These are phyloP conservation scores for Dolichotis patagonum DNA, from an alignment of 2,113 vertebrate species.

Conservation along the genomic window DNA sequence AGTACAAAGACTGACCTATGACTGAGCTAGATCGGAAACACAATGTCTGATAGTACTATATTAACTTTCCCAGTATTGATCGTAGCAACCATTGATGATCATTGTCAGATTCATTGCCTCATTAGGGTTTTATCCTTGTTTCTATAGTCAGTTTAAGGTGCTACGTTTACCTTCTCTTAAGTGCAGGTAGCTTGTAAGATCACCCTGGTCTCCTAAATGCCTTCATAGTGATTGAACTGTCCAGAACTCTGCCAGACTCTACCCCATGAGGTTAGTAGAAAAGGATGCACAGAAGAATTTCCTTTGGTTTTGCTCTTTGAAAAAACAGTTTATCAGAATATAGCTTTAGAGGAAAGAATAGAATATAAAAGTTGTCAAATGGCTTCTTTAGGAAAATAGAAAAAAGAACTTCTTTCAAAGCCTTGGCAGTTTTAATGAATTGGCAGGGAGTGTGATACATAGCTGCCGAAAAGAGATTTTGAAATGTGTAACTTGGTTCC, in stretches of 20 bases:
- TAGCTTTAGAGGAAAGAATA: not conserved
- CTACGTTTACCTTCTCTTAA: not conserved
- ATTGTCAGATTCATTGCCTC: not conserved
- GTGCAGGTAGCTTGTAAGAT: not conserved
- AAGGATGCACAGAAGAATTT: not conserved
- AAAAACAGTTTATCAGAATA: not conserved
- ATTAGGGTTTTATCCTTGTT: not conserved
- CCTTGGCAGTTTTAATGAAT: not conserved
- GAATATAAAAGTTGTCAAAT: too few relatives aligned
- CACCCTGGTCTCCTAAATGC: not conserved
- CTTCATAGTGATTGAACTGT: not conserved
- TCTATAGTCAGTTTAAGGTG: not conserved
- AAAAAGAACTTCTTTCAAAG: not conserved
- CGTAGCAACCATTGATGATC: not conserved
- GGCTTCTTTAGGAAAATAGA: not conserved
- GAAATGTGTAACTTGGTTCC: not conserved
- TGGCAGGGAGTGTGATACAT: not conserved
- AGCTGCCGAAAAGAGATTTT: not conserved
- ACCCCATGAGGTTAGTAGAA: not conserved
- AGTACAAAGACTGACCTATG: not conserved
- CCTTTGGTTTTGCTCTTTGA: not conserved
- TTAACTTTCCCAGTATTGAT: not conserved
- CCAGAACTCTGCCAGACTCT: not conserved
- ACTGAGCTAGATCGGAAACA: not conserved
- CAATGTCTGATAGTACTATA: not conserved